phyloP scores from a whole-genome alignment of 37 sponge, comb jelly and placozoan genomes.

The Spongilla lacustris region DNA sequence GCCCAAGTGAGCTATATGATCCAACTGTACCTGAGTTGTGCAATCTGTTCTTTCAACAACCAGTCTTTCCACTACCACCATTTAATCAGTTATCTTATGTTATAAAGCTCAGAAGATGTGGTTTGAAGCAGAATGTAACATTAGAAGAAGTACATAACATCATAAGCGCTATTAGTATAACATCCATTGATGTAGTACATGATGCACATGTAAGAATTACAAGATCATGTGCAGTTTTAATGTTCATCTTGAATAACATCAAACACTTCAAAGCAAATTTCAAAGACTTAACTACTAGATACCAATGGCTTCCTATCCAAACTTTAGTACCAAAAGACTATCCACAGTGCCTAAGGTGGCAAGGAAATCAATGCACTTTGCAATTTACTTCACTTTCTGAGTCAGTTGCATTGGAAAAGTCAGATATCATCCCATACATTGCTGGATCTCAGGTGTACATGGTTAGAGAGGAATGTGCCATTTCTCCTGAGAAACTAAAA shows the following conservation, averaged over 20 bases:
- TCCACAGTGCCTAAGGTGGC: constrained; percentile 41
- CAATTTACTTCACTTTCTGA: constrained; percentile 26
- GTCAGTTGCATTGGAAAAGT: background rate
- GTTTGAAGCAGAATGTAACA: constrained; percentile 12
- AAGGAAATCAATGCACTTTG: constrained; percentile 22
- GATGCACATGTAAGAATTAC: too few species aligned
- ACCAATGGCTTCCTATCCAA: constrained; percentile 48
- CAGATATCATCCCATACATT: background rate
- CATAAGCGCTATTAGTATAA: constrained; percentile 15
- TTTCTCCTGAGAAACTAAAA: background rate
- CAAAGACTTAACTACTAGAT: background rate
- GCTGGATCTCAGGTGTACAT: constrained; percentile 56
- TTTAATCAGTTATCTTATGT: background rate
- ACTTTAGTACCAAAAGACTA: constrained; percentile 23
- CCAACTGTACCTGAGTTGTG: constrained; percentile 13
- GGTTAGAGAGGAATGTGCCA: background rate
- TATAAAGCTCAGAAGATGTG: constrained; percentile 3
- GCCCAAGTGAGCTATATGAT: background rate
- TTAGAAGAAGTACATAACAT: constrained; percentile 36
- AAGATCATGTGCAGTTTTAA: constrained; percentile 40
- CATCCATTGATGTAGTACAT: constrained; percentile 1
- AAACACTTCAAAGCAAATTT: background rate
- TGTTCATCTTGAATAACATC: background rate
- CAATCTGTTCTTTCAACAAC: constrained; percentile 25
- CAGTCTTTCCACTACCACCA: constrained; percentile 50